Conservation (phyloP, 92 coral and sea anemone genomes). For the Montipora capitata region DNA sequence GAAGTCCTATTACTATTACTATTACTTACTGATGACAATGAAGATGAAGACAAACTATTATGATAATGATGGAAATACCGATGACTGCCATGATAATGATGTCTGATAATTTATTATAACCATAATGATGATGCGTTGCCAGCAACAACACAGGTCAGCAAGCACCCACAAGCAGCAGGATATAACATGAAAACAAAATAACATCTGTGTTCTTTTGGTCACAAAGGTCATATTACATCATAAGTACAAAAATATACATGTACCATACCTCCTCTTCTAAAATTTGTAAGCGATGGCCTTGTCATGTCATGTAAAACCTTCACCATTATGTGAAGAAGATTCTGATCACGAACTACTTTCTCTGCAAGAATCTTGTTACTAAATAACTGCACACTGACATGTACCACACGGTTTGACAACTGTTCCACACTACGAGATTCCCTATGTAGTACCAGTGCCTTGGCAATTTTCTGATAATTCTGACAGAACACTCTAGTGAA, state of each 20-base stretch:
- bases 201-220: too few relatives aligned
- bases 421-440: slow-evolving; percentile 84
- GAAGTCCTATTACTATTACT: too few relatives aligned
- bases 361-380: slow-evolving; percentile 94
- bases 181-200: too few relatives aligned
- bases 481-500: slow-evolving; percentile 96
- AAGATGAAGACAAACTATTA: too few relatives aligned
- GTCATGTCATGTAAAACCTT: slow-evolving; percentile 98
- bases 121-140: too few relatives aligned
- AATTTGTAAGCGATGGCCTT: slow-evolving; percentile 84
- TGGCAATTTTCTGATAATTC: slow-evolving; percentile 97
- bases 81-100: too few relatives aligned
- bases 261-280: slow-evolving; percentile 87
- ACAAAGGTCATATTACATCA: too few relatives aligned
- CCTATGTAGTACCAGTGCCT: slow-evolving; percentile 81
- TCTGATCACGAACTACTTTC: slow-evolving; percentile 95
- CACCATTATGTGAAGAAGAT: slow-evolving; percentile 95
- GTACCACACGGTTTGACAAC: slow-evolving; percentile 95
- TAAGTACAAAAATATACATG: background rate
- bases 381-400: slow-evolving; percentile 98
- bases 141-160: too few relatives aligned
- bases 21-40: too few relatives aligned
- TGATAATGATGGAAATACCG: too few relatives aligned
- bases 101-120: too few relatives aligned
- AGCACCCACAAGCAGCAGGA: too few relatives aligned